phyloP scores from a whole-genome alignment of 2,888 invertebrate genomes.

The Parasteatoda lunata region DNA sequence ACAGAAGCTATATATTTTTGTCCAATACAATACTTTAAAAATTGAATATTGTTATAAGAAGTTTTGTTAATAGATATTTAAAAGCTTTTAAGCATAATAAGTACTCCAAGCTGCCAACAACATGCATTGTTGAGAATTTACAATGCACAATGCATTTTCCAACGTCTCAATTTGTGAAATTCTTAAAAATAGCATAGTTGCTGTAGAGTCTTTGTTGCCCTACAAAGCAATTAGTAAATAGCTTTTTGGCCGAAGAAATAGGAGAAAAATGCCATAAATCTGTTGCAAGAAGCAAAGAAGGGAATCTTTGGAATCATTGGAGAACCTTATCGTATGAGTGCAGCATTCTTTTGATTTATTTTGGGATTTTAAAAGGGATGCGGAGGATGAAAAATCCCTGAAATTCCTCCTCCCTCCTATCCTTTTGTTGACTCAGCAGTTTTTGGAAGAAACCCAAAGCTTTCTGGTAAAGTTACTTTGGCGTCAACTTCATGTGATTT shows the following conservation, averaged over 20 bases:
- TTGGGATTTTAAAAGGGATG: slow-evolving; percentile 28
- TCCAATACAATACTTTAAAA: no score
- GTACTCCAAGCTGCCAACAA: no score
- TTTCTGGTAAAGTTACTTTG: neutral
- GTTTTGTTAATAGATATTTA: no score
- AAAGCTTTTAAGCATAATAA: no score
- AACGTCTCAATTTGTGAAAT: no score
- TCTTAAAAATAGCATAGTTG: no score
- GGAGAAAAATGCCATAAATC: slow-evolving; percentile 30
- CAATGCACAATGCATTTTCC: no score
- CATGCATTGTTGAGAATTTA: no score
- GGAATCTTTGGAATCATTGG: slow-evolving; percentile 28
- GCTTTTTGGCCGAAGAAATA: neutral
- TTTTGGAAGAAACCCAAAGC: neutral
- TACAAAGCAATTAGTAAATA: no score
- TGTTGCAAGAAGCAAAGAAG: slow-evolving; percentile 21
- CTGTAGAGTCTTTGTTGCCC: no score
- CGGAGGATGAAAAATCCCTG: slow-evolving; percentile 9
- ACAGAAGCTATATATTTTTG: no score
- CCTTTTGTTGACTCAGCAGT: neutral
- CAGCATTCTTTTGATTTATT: slow-evolving; percentile 47
- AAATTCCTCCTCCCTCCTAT: neutral
- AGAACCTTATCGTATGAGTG: slow-evolving; percentile 29
- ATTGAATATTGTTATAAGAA: no score
- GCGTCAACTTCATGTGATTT: slow-evolving; percentile 35